Evolutionary conservation across 1,140 invertebrate species (phyloP).

Genomic region (Melipona quadrifasciata): DNA sequence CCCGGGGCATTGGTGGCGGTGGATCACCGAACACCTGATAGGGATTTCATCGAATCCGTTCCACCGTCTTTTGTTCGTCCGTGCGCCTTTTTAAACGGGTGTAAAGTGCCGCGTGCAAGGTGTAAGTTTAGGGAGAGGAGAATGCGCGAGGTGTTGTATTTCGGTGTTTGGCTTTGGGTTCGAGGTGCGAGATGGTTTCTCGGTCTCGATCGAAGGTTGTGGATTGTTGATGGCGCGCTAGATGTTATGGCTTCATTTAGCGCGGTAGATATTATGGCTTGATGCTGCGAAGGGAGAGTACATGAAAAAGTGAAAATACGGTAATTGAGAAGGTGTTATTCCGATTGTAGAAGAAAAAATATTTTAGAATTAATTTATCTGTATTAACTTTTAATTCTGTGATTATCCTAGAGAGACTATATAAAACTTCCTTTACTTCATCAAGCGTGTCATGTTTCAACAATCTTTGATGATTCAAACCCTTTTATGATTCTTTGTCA

Average conservation of each 20-base stretch:
- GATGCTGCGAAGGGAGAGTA: neutral
- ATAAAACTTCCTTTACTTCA: too few relatives aligned
- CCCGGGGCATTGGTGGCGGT: neutral
- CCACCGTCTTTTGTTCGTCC: neutral
- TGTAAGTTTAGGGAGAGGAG: neutral
- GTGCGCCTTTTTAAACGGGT: constrained; percentile 18
- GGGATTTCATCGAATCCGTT: constrained; percentile 21
- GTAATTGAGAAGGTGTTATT: too few relatives aligned
- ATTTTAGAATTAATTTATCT: too few relatives aligned
- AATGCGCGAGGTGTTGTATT: neutral
- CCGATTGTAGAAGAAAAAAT: too few relatives aligned
- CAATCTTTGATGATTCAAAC: too few relatives aligned
- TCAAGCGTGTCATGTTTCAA: too few relatives aligned
- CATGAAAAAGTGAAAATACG: neutral
- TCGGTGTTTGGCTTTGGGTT: neutral
- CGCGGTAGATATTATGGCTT: neutral
- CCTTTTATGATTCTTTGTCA: too few relatives aligned
- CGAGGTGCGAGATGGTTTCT: neutral
- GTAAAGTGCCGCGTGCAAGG: neutral
- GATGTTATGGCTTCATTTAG: neutral
- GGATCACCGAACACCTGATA: constrained; percentile 3
- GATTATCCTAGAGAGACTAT: too few relatives aligned
- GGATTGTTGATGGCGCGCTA: neutral
- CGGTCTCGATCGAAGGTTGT: neutral
- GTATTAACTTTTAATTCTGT: too few relatives aligned